Conservation (phyloP, 1,140 invertebrate genomes). For the Macrotrachela quadricornifera region DNA sequence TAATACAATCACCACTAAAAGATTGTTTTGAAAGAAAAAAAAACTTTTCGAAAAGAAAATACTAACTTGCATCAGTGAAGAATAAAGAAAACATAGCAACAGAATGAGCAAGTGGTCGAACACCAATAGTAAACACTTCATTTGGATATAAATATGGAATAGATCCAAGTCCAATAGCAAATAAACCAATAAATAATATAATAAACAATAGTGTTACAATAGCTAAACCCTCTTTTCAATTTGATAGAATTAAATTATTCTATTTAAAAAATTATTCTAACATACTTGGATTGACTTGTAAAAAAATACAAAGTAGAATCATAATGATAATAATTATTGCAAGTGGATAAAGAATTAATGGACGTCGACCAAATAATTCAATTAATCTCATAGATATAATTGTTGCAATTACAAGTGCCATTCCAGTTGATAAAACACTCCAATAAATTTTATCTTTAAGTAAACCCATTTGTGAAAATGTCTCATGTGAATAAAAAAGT, state of each 20-base stretch:
- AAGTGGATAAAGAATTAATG: conserved; percentile 52
- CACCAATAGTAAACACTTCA: conserved; percentile 48
- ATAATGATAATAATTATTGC: conserved; percentile 59
- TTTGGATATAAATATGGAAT: conserved; percentile 79
- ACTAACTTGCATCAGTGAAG: too few species aligned
- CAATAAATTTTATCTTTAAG: conserved; percentile 42
- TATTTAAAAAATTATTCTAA: too few species aligned
- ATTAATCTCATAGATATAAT: conserved; percentile 59
- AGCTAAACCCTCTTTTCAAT: conserved; percentile 46
- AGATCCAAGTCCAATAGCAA: conserved; percentile 65
- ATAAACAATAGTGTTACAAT: conserved; percentile 66
- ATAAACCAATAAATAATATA: conserved; percentile 58
- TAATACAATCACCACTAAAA: too few species aligned
- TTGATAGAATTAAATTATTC: conserved; percentile 70
- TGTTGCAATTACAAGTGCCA: conserved; percentile 68
- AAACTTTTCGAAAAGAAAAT: too few species aligned
- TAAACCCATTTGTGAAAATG: conserved; percentile 49
- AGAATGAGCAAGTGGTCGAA: too few species aligned
- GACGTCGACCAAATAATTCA: conserved; percentile 51
- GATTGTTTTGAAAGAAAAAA: too few species aligned
- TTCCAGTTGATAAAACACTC: conserved; percentile 60
- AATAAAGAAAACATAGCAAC: too few species aligned
- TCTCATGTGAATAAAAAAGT: conserved; percentile 57
- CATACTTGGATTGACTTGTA: conserved; percentile 13
- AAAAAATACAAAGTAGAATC: conserved; percentile 73